Conservation (phyloP, 2,888 invertebrate species). For the Folsomia manolachei region DNA sequence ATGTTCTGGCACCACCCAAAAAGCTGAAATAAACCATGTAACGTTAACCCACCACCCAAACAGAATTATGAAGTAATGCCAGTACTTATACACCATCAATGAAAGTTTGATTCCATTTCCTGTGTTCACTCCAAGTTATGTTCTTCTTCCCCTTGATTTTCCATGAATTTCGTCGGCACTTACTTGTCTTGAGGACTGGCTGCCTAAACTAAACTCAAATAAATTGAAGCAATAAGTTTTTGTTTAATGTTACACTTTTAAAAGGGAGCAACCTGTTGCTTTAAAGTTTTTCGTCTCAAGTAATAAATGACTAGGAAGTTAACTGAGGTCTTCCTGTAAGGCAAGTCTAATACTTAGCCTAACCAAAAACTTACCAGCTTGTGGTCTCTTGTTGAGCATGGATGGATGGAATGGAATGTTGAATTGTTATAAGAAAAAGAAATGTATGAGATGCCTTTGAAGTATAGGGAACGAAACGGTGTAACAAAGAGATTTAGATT, state of each 20-base stretch:
- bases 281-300: constrained; percentile 3
- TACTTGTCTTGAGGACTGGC: not conserved
- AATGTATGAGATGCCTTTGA: constrained; percentile 28
- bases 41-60: too few species aligned
- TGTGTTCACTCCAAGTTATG: constrained; percentile 1
- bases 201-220: not conserved
- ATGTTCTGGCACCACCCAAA: not conserved
- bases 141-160: not conserved
- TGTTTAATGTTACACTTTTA: not conserved
- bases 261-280: not conserved
- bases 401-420: constrained; percentile 2
- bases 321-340: not conserved
- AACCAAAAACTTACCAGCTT: not conserved
- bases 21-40: too few species aligned
- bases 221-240: not conserved
- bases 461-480: constrained; percentile 15
- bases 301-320: not conserved
- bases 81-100: not conserved
- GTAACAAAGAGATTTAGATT: constrained; percentile 18
- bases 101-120: constrained; percentile 3
- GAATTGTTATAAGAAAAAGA: constrained; percentile 1
- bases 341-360: not conserved
- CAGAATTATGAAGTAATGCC: not conserved
- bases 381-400: constrained; percentile 5
- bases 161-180: constrained; percentile 1